Conservation (phyloP, 2,888 invertebrate genomes). For the Temnothorax unifasciatus region DNA sequence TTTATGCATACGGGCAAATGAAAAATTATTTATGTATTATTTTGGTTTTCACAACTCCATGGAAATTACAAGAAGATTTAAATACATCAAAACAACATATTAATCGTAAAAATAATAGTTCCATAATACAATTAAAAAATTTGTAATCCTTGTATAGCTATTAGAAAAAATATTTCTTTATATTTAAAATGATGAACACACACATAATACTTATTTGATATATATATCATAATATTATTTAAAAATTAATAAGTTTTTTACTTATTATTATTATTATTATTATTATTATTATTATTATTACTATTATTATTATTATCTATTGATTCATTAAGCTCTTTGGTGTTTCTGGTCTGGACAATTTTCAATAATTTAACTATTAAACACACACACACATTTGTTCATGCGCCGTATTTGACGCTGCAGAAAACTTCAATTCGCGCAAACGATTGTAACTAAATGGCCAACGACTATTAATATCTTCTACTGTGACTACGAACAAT, state of each 20-base stretch:
- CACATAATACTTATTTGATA: not conserved
- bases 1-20: not conserved
- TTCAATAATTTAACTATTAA: not conserved
- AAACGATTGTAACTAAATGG: slow-evolving; percentile 39
- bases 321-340: not conserved
- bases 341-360: not conserved
- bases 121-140: not conserved
- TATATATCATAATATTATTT: not conserved
- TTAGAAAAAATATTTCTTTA: not conserved
- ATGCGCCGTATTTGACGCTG: not conserved
- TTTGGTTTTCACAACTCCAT: not conserved
- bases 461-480: slow-evolving; percentile 25
- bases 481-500: slow-evolving; percentile 27
- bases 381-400: not conserved
- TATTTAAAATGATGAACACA: not conserved
- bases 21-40: not conserved
- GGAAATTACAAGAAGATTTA: slow-evolving; percentile 3
- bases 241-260: not conserved
- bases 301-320: not conserved
- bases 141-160: not conserved
- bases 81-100: not conserved
- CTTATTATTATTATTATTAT: not conserved
- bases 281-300: not conserved
- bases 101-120: not conserved
- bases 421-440: slow-evolving; percentile 15